Base-by-base conservation (phyloP, 2,888 invertebrate genomes). In the Phalangium opilio region DNA sequence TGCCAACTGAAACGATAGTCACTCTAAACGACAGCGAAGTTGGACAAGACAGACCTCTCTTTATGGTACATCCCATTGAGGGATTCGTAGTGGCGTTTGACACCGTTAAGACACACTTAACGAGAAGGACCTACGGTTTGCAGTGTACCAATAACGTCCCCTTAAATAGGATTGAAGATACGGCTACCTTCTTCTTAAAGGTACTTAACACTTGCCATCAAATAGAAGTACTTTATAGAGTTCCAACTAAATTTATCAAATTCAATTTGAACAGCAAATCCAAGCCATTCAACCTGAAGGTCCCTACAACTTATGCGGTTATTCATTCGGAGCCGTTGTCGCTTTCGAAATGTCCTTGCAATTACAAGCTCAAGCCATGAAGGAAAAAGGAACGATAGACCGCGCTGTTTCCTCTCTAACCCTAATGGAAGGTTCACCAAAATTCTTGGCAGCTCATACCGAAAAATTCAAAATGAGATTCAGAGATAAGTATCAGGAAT, bases 321-420 rank as follows among this genome's bases (percentile, higher is more conserved):
- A 98, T 70, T 96, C 95, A 0, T 95, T 86, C 67, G 96, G 98
- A 52, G 86, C 89, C 38, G 79, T 83, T 58, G 82, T 96, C 33
- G 91, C 90, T 15, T 86, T 90, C 65, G 95, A 95, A 71, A 93
- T 96, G 79, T 85, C 85, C 20, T 69, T 82, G 27, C 82, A 84
- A n/a, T 14, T 38, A 1, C 38, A 38, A 18, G 18, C 15, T 11
- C 38, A 38, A 18, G 18, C 15, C 14, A 18, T 10, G 18, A 8
- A 10, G 10, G 15, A 15, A 3, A 27, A 27, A 8, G 27, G 27
- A 8, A 27, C 27, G 27, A 8, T 8, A 27, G 27, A 27, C 4
- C 5, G 27, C 27, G 27, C 34, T 20, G 17, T 15, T 35, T 34
- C 20, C 35, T 38, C 38, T 43, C 69, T 89, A 35, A 75, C 83